Evolutionary conservation across 92 coral and sea anemone genomes (phyloP), one percentile per base, ranked within the genome.

Genomic region (Ricordea florida): DNA sequence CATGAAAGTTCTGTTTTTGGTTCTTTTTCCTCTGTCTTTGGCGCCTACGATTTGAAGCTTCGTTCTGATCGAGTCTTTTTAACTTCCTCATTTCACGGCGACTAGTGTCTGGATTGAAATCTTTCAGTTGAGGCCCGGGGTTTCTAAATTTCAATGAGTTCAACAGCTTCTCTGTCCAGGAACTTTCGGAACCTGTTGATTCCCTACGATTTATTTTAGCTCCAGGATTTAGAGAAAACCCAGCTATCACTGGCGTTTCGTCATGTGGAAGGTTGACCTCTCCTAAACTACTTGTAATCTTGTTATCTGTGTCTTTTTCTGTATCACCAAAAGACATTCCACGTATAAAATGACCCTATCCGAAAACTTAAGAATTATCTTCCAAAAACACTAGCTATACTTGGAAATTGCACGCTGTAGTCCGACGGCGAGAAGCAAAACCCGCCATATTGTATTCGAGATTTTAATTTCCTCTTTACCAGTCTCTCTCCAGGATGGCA

Each of bases 51-150:
- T 38, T 69, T 1, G 77, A 22, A 27, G 78, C 28, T 36, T 52
- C 64, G 3, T 56, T 78, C 32, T 76, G 56, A 2, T 77, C 79
- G 22, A 93, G 77, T 38, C 97, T 81, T 13, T 66, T 86, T 6
- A 96, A 61, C 69, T 96, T 96, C 38, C 97, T 66, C 84, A 93
- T 85, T 58, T 96, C 99, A 18, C 99, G 80, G 22, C 92, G 70
- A 70, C 99, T 96, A 47, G 84, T 87, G 65, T 96, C 99, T 0
- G 99, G 99, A 38, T 96, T 82, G 72, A 96, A 96, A 23, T 86
- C 88, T 5, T 91, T 58, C 1, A 92, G 73, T 66, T 75, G 89
- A 11, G 97, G 97, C 2, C 99, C 99, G 1, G 99, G 99, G 47
- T 89, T 96, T 38, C 83, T 90, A 57, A 96, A 96, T 76, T 86